phyloP scores from a whole-genome alignment of 2,888 invertebrate species.

The Agrilus cyanescens region DNA sequence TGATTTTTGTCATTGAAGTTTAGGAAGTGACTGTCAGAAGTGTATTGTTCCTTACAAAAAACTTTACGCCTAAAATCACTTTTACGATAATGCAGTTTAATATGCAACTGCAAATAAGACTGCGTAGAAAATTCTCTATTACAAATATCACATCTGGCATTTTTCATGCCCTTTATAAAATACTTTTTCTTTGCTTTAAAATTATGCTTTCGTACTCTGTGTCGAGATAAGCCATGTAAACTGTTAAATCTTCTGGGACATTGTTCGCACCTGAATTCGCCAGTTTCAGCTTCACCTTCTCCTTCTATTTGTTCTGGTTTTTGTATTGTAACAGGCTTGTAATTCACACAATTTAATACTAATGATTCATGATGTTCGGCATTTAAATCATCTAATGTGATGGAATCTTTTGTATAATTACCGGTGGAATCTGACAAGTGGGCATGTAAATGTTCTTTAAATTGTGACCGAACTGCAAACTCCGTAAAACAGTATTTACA shows the following conservation, averaged over 20 bases:
- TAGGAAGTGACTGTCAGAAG: too few species aligned
- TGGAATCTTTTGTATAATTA: conserved; percentile 19
- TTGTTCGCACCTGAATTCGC: conserved; percentile 21
- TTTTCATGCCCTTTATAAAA: conserved; percentile 33
- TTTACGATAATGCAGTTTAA: conserved; percentile 28
- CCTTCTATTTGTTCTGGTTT: neutral
- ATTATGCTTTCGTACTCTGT: conserved; percentile 30
- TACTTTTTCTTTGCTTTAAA: conserved; percentile 19
- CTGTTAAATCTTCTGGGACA: conserved; percentile 26
- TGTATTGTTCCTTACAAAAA: conserved; percentile 19
- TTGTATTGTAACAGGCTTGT: neutral
- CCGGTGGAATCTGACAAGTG: conserved; percentile 19
- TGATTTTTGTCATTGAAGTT: too few species aligned
- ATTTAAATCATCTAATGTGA: conserved; percentile 28
- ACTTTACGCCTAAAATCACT: conserved; percentile 29
- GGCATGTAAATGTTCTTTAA: conserved; percentile 21
- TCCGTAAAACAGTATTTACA: conserved; percentile 27
- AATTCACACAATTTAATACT: neutral
- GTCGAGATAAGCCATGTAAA: conserved; percentile 27
- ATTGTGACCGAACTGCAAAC: conserved; percentile 23
- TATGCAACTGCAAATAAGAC: conserved; percentile 31
- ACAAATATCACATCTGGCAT: conserved; percentile 32
- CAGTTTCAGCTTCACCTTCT: conserved; percentile 1
- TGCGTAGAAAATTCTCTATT: conserved; percentile 31
- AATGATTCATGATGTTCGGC: conserved; percentile 5